Conservation (phyloP, 2,113 vertebrate genomes). For the Turdus rufiventris region DNA sequence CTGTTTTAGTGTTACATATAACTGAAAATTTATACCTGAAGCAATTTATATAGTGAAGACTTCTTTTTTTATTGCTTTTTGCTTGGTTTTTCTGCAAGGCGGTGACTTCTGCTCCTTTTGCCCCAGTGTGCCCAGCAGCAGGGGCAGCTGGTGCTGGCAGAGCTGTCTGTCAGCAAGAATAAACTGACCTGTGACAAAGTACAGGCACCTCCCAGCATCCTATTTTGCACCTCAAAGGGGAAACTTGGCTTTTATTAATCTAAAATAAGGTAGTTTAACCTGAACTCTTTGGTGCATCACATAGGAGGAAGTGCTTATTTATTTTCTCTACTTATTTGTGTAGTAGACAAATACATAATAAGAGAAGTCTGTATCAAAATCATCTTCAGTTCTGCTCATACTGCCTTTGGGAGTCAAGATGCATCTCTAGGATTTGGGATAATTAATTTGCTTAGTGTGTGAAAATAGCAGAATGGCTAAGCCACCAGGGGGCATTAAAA, state of each 20-base stretch:
- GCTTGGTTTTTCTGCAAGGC: neutral
- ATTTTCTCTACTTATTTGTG: neutral
- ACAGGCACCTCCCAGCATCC: constrained; percentile 52
- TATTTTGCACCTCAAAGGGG: neutral
- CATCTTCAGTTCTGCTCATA: neutral
- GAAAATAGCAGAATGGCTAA: neutral
- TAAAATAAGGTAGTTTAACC: neutral
- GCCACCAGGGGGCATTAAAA: neutral
- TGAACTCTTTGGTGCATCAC: neutral
- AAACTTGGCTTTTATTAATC: neutral
- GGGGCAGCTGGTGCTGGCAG: constrained; percentile 66
- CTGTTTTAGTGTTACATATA: neutral
- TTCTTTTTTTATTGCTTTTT: neutral
- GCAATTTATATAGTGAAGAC: fast-evolving
- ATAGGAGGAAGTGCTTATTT: neutral
- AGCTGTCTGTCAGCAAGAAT: constrained; percentile 72
- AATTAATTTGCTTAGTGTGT: neutral
- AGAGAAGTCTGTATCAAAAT: neutral
- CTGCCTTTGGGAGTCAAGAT: neutral
- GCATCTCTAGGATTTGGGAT: neutral
- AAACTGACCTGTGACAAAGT: constrained; percentile 72
- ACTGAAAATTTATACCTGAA: neutral
- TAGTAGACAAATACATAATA: neutral
- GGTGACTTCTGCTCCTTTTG: neutral
- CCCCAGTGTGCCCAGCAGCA: constrained; percentile 57